Conservation (phyloP, 2,113 vertebrate species). For the Callaeas wilsoni region DNA sequence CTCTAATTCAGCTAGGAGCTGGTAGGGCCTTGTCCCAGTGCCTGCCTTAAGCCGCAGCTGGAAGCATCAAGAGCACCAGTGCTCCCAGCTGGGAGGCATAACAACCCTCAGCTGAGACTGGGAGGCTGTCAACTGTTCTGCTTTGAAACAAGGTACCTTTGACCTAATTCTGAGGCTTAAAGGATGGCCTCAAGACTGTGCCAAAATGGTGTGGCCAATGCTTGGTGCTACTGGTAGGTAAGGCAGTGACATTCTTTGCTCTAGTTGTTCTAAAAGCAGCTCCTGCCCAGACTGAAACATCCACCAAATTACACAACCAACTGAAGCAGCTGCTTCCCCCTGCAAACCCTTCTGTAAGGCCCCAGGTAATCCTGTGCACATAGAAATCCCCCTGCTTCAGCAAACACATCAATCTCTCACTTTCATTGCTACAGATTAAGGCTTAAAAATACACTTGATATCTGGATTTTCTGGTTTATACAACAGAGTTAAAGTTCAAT, state of each 20-base stretch:
- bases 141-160: background rate
- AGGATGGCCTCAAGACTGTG: background rate
- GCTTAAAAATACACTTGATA: background rate
- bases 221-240: background rate
- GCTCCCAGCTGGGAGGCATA: background rate
- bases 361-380: background rate
- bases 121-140: background rate
- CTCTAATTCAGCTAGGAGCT: background rate
- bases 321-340: background rate
- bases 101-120: background rate
- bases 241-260: background rate
- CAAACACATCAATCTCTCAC: background rate
- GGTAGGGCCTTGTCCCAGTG: background rate
- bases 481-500: background rate
- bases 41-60: background rate
- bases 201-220: background rate
- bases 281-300: background rate
- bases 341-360: background rate
- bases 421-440: background rate
- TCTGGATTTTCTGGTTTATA: slow-evolving; percentile 5
- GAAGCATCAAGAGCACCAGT: background rate
- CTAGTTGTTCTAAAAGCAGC: background rate
- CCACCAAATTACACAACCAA: background rate
- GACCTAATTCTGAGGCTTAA: background rate
- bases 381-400: background rate